Evolutionary conservation across 2,888 invertebrate species (phyloP), one percentile per base, ranked within the genome.

Genomic region (Idaea dimidiata): DNA sequence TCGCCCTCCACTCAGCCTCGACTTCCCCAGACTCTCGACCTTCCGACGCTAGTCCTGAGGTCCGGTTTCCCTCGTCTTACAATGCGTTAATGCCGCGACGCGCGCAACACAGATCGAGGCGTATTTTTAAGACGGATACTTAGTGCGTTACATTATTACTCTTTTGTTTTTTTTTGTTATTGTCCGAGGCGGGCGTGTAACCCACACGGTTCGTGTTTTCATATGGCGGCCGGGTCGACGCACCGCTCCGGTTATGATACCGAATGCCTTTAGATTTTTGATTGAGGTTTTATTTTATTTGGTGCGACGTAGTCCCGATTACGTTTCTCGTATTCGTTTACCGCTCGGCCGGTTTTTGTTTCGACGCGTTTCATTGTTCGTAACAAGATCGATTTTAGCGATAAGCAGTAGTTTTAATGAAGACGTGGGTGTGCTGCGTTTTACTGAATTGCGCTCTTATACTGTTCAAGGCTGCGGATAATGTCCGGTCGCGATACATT

Each of bases 71-170:
- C 59, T 57, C 60, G 61, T 72, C 70, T 75, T 74, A 79, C 78
- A 77, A 77, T 76, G 82, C 83, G 87, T 79, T 87, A 85, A 85
- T 82, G 80, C 86, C 80, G 83, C 87, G 87, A 82, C 88, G 88
- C 88, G 87, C 88, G 85, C 88, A 86, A 80, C 84, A 76, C 78
- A 83, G 84, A 84, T 84, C 88, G 86, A 88, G 87, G 85, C 88
- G 89, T 89, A 89, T 88, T 88, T 88, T 89, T 87, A 90, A 91
- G 89, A 89, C 88, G 87, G 88, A 89, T 90, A 90, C 90, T 91
- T 89, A 89, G 90, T 89, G 87, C 87, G 88, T 90, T 89, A 89
- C 89, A 89, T 89, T 90, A 90, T 89, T 89, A 87, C 86, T 87
- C 80, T 87, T 88, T 86, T 85, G 86, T 87, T 88, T 87, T 87